phyloP scores from a whole-genome alignment of 2,113 vertebrate species.

The Callospermophilus lateralis region DNA sequence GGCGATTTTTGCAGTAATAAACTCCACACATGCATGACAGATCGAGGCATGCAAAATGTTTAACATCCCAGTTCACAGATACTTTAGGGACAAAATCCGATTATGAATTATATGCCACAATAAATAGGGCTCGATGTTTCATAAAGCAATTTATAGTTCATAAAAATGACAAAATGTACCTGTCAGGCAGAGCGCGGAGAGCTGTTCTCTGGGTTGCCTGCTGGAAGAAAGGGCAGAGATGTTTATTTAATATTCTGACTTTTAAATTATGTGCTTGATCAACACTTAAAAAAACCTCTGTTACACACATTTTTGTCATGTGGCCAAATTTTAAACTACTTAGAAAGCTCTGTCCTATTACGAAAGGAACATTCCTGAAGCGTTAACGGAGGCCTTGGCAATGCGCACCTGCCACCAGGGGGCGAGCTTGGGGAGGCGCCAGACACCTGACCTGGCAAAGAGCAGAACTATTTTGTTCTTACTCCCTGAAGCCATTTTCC shows the following conservation, averaged over 20 bases:
- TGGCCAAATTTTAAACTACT: constrained; percentile 84
- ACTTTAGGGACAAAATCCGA: constrained; percentile 90
- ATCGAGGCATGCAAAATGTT: constrained; percentile 90
- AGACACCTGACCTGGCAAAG: not conserved
- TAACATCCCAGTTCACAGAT: constrained; percentile 90
- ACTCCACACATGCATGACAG: constrained; percentile 90
- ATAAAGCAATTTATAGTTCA: constrained; percentile 93
- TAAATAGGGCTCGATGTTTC: constrained; percentile 91
- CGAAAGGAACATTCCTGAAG: constrained; percentile 78
- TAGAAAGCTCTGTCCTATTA: constrained; percentile 52
- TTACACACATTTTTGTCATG: constrained; percentile 86
- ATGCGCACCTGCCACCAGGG: constrained; percentile 55
- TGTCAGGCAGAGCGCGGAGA: constrained; percentile 90
- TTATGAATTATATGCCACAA: constrained; percentile 91
- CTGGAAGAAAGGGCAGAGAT: constrained; percentile 91
- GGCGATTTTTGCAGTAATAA: constrained; percentile 88
- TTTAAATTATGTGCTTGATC: constrained; percentile 89
- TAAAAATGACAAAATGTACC: constrained; percentile 94
- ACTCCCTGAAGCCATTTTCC: not conserved
- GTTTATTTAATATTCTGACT: constrained; percentile 91
- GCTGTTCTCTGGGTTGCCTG: constrained; percentile 91
- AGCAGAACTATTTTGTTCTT: not conserved
- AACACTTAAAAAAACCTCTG: constrained; percentile 83
- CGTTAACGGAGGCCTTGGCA: constrained; percentile 69
- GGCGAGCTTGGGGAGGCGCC: not conserved